Evolutionary conservation across 1,140 invertebrate species (phyloP).

Genomic region (Habropoda laboriosa): DNA sequence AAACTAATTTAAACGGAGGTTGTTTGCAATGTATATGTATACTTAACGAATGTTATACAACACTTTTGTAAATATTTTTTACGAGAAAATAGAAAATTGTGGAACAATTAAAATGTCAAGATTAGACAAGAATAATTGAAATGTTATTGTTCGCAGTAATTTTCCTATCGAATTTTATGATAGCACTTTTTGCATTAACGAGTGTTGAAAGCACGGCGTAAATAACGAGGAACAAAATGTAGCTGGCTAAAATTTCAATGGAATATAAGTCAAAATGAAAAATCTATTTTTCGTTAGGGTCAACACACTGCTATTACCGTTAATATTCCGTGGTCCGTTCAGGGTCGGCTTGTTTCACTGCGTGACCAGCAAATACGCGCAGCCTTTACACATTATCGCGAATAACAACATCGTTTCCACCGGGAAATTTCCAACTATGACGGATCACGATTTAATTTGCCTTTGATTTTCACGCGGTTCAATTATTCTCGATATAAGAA

Average conservation of each 20-base stretch:
- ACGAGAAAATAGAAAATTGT: too few relatives aligned
- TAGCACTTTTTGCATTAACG: background rate
- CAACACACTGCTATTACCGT: background rate
- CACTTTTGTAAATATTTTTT: too few relatives aligned
- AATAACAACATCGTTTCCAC: background rate
- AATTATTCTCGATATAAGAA: background rate
- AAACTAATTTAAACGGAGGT: too few relatives aligned
- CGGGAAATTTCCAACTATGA: background rate
- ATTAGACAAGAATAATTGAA: too few relatives aligned
- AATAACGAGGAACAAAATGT: background rate
- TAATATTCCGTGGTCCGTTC: background rate
- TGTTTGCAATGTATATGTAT: too few relatives aligned
- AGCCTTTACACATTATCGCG: background rate
- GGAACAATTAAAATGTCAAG: background rate
- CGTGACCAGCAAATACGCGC: background rate
- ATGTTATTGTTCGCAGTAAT: too few relatives aligned
- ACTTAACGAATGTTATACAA: too few relatives aligned
- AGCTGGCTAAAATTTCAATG: background rate
- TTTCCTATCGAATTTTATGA: background rate
- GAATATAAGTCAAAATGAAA: background rate
- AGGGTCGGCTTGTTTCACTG: background rate
- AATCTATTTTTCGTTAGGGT: slow-evolving; percentile 11
- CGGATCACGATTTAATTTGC: background rate
- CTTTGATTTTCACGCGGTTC: background rate
- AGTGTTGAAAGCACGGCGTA: background rate